Conservation (phyloP, 2,113 vertebrate species). For the Neomonachus schauinslandi region DNA sequence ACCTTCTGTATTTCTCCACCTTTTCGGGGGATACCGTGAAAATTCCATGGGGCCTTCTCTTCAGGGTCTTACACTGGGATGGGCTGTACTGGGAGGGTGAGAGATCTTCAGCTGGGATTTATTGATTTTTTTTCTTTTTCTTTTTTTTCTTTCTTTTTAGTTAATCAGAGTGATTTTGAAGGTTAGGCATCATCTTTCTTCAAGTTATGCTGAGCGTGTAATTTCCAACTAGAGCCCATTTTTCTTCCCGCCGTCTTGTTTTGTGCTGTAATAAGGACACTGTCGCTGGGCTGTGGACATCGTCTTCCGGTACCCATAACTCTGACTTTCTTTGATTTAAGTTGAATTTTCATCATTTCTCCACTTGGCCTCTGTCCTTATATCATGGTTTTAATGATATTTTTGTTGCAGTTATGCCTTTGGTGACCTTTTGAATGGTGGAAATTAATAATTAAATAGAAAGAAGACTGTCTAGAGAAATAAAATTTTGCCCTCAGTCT, state of each 20-base stretch:
- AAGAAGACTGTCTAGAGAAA: neutral
- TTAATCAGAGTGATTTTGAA: neutral
- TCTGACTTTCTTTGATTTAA: neutral
- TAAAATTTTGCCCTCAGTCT: neutral
- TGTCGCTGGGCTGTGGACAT: fast-evolving
- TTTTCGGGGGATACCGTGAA: neutral
- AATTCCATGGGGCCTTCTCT: neutral
- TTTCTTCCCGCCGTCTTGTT: neutral
- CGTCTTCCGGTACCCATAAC: neutral
- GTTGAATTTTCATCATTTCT: neutral
- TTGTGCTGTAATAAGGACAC: neutral
- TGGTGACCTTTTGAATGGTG: neutral
- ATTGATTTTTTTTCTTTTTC: neutral
- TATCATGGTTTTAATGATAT: neutral
- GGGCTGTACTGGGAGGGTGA: neutral
- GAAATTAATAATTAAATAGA: conserved; percentile 51
- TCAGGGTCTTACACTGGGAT: neutral
- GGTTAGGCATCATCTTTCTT: neutral
- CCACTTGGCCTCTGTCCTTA: neutral
- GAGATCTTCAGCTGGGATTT: neutral
- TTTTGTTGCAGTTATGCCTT: neutral
- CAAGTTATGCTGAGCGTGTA: neutral
- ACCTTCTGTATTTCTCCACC: neutral
- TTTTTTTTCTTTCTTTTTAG: neutral
- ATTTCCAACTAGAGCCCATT: neutral